phyloP scores from a whole-genome alignment of 2,113 vertebrate species.

The Capricornis sumatraensis region DNA sequence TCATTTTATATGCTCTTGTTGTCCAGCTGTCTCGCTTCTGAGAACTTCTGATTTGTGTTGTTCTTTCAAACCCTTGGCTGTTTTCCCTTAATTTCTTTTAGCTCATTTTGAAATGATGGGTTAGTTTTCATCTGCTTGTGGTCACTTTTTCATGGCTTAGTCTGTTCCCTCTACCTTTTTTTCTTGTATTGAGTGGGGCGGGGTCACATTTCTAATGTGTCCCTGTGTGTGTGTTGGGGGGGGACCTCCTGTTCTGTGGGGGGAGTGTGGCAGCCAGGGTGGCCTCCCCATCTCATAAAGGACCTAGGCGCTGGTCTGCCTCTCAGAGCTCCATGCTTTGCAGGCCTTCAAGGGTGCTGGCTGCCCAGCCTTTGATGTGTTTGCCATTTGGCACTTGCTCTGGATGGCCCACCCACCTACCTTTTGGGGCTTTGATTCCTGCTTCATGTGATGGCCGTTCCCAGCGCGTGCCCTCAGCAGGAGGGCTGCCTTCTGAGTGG shows the following conservation, averaged over 20 bases:
- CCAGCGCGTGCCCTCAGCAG: fast-evolving
- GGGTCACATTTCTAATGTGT: background rate
- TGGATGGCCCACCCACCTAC: background rate
- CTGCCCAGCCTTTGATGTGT: too few relatives aligned
- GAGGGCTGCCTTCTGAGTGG: background rate
- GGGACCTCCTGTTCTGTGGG: fast-evolving
- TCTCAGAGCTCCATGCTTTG: fast-evolving
- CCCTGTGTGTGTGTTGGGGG: fast-evolving
- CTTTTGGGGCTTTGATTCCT: background rate
- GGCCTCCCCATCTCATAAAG: background rate
- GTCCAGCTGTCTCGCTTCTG: background rate
- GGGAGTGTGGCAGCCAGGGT: background rate
- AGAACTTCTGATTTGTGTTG: background rate
- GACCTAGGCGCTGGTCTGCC: fast-evolving
- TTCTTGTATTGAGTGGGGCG: background rate
- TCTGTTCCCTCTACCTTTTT: background rate
- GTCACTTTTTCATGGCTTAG: too few relatives aligned
- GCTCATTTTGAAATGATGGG: background rate
- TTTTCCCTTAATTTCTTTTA: background rate
- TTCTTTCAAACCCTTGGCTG: background rate
- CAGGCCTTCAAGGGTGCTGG: background rate
- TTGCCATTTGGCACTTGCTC: background rate
- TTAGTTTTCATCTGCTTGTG: background rate
- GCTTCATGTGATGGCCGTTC: background rate
- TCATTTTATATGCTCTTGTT: background rate